These are phyloP conservation scores for Macrostomum lignano DNA, from an alignment of 1,140 invertebrate genomes.

Conservation along the genomic window DNA sequence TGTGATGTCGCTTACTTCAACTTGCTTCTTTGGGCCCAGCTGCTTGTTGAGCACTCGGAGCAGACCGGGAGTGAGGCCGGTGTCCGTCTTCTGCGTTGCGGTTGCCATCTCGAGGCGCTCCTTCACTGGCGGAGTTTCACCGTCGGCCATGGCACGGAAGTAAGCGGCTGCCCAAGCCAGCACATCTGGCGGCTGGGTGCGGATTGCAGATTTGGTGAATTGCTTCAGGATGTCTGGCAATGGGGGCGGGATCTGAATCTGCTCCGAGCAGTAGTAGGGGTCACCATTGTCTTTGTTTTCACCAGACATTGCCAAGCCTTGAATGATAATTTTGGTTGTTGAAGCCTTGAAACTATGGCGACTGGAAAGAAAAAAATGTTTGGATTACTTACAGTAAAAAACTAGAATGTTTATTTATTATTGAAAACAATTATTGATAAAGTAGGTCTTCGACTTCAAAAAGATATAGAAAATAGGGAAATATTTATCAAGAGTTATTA, in stretches of 20 bases:
- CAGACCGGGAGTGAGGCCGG: constrained; percentile 43
- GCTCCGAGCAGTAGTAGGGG: constrained; percentile 22
- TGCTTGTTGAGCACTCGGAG: constrained; percentile 42
- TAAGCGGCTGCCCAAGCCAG: constrained; percentile 44
- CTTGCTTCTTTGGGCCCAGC: too few relatives aligned
- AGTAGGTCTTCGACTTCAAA: too few relatives aligned
- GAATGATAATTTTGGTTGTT: too few relatives aligned
- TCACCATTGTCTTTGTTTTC: too few relatives aligned
- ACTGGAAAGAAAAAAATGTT: too few relatives aligned
- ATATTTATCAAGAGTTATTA: too few relatives aligned
- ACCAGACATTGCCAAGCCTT: too few relatives aligned
- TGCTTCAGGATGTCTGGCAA: constrained; percentile 50
- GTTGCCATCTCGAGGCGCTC: constrained; percentile 32
- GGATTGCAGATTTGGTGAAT: constrained; percentile 58
- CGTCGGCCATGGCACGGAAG: constrained; percentile 25
- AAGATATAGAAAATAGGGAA: too few relatives aligned
- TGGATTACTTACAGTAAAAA: too few relatives aligned
- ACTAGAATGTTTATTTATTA: too few relatives aligned
- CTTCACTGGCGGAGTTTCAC: constrained; percentile 35
- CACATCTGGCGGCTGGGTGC: constrained; percentile 54
- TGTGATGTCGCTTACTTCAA: constrained; percentile 27
- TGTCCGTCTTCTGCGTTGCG: constrained; percentile 28
- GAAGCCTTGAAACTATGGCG: too few relatives aligned
- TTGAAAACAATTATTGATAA: too few relatives aligned
- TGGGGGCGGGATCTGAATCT: constrained; percentile 41